Evolutionary conservation across 1,140 invertebrate species (phyloP), one percentile per base, ranked within the genome.

Genomic region (Drosophila obscura): DNA sequence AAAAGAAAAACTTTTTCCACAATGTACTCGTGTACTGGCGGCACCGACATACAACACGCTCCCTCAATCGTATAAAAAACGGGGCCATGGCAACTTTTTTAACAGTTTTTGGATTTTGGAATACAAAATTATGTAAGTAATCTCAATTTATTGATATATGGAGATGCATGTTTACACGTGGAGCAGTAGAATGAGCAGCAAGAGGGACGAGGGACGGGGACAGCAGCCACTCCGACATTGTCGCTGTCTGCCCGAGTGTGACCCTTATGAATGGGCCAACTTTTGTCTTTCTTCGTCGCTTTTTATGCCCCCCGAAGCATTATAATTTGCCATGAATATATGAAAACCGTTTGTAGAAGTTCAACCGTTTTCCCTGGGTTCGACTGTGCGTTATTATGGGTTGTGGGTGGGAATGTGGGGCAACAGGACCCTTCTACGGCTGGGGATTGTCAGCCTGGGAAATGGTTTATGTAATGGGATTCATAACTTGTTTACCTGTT

Each of bases 71-170:
- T 22, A 75, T 68, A 61, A 64, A 80, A 69, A 71, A 76, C 41
- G 51, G 61, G 57, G 67, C 65, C 60, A 73, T 49, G 84, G 59
- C 63, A 88, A 88, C 83, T 88, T 88, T 85, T 87, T 88, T 73
- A 87, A 83, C 83, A 88, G 75, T 88, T 87, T 81, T 87, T 83
- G 83, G 79, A 83, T 88, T 87, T 87, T 83, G 84, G 83, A 83
- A 87, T 87, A 87, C 83, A 87, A 87, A 88, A 87, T 88, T 87
- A 83, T 87, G 83, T 80, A 83, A 76, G 83, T 87, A 87, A 87
- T 87, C 83, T 87, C 84, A 85, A 87, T 87, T 88, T 88, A 87
- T 87, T 87, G 83, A 87, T 46, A 64, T 69, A 65, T 80, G 57
- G 67, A 64, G 53, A 83, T 78, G 59, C 66, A 72, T 76, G 76